Evolutionary conservation across 2,797 vertebrate genomes (phyloP).

Genomic region (Antrozous pallidus): DNA sequence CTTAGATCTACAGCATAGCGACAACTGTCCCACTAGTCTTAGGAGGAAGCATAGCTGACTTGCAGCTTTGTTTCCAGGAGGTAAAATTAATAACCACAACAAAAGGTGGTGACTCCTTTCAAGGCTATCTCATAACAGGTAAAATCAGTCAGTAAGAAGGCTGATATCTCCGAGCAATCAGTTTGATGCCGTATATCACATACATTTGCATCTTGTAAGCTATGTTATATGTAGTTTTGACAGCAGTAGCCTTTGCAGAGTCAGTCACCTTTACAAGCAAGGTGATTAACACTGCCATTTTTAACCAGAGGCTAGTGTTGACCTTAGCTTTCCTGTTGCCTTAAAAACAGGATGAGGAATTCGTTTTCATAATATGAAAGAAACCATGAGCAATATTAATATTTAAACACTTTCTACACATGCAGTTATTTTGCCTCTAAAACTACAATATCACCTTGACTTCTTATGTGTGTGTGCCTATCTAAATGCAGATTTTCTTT

Average conservation of each 20-base stretch:
- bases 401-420: constrained; percentile 44
- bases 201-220: constrained; percentile 23
- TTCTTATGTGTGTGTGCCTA: constrained; percentile 32
- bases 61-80: constrained; percentile 35
- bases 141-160: constrained; percentile 38
- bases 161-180: constrained; percentile 7
- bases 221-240: constrained; percentile 32
- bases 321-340: neutral
- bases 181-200: neutral
- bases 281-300: constrained; percentile 29
- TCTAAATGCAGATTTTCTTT: constrained; percentile 62
- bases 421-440: constrained; percentile 42
- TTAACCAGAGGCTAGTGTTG: constrained; percentile 31
- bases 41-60: constrained; percentile 28
- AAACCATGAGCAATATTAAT: constrained; percentile 38
- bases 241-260: neutral
- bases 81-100: constrained; percentile 52
- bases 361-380: constrained; percentile 1
- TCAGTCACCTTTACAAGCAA: constrained; percentile 21
- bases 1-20: neutral
- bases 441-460: neutral
- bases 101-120: constrained; percentile 42
- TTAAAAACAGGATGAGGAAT: constrained; percentile 45
- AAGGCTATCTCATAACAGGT: constrained; percentile 24
- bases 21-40: neutral